Base-by-base conservation (phyloP, 2,113 vertebrate species). In the Aramus guarauna region DNA sequence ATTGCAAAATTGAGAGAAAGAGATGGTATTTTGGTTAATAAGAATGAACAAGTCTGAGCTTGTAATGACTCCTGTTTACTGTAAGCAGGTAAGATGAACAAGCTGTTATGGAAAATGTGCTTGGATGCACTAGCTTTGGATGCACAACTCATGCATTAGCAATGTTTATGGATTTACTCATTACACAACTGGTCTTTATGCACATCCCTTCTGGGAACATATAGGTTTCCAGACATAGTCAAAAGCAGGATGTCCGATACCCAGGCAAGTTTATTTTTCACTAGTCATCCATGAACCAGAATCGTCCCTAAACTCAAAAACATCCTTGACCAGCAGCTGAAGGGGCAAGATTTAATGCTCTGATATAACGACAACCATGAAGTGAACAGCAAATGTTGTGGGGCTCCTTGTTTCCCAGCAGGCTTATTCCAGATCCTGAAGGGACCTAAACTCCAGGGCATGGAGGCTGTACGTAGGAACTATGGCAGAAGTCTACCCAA, bases 1-100 rank as follows among this genome's bases (percentile, higher is more conserved):
- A 78, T 80, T 85, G 39, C 37, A 94, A 94, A 95, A 87, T n/a
- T 86, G 45, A 71, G 19, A 66, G 39, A 79, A 89, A 64, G 53
- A 45, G 15, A 19, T 1, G n/a, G 23, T 75, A 74, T 95, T 95
- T 74, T 69, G 32, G 47, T 89, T 62, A 66, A 64, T 17, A 36
- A 74, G 32, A 87, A 68, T 15, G 15, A 83, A 36, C 81, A 94
- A 86, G 90, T 24, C 47, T 59, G 32, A 21, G 68, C 82, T 85
- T 86, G 72, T 8, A 62, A 9, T 8, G 39, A 43, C 34, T 96
- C n/a, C 63, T 74, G 45, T 82, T 93, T 77, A 77, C 75, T 48
- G 41, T 39, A 79, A 80, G 69, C 6, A 74, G n/a, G 24, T 18
- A 73, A 23, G 58, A 84, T 86, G 64, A 96, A 77, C 56, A 87